Base-by-base conservation (phyloP, 1,140 invertebrate species). In the Pogonognathellus flavescens region DNA sequence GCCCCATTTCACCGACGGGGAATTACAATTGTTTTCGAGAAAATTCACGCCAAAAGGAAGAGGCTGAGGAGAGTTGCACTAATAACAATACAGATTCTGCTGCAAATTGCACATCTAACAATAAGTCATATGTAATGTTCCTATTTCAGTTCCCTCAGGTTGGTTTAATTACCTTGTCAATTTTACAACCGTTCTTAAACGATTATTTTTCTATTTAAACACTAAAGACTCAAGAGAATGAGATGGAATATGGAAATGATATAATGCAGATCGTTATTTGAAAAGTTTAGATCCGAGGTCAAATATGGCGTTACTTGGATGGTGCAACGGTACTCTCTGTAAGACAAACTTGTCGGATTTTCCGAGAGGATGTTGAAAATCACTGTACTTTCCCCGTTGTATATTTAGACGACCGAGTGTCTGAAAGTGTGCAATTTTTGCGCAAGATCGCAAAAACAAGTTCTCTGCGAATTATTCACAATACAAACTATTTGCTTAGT, bases 231-330 rank as follows among this genome's bases (percentile, higher is more conserved):
- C 6, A 6, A 41, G 6, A 41, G 2, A 41, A 41, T 41, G 31
- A 41, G 31, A 41, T 41, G 31, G 6, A 6, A 41, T 41, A 41
- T 3, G 31, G 31, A 41, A 41, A 41, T 41, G 31, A 6, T 41
- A n/a, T n/a, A n/a, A n/a, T 41, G 31, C 31, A n/a, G n/a, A n/a
- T 76, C 49, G n/a, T 76, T 76, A 31, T 62, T 60, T 60, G 52
- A 8, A 41, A 41, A 41, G 59, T 76, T 76, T 76, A 76, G 70
- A 76, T 76, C 70, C 70, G 70, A 41, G 70, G 70, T 50, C 70
- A 76, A 76, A 76, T 76, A 4, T 76, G 70, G 70, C 70, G 70
- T n/a, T 76, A 76, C 16, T 76, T 76, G n/a, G 70, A 76, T 50
- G 41, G 4, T 8, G 25, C 9, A 18, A 50, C 70, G 14, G 41